These are phyloP conservation scores for Tachysurus fulvidraco DNA, from an alignment of 2,113 vertebrate species.

Conservation along the genomic window DNA sequence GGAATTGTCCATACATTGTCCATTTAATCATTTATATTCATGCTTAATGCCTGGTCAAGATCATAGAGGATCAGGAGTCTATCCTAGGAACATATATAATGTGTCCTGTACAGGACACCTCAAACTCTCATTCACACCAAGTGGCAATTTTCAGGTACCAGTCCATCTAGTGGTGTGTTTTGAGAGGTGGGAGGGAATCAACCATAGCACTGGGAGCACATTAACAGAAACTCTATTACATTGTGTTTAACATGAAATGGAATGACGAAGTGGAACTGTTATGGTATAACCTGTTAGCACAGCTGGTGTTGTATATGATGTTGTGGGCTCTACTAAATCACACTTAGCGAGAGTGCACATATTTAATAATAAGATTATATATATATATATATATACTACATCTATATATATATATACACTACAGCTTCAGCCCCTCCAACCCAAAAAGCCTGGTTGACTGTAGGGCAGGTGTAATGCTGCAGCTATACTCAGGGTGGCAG, in stretches of 20 bases:
- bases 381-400: no score
- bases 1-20: neutral
- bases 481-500: slow-evolving; percentile 31
- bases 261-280: neutral
- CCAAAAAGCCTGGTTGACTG: neutral
- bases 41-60: neutral
- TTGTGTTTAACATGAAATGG: neutral
- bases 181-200: neutral
- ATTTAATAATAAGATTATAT: neutral
- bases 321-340: no score
- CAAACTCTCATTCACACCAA: neutral
- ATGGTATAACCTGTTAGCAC: neutral
- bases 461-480: slow-evolving; percentile 13
- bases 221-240: neutral
- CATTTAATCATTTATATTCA: neutral
- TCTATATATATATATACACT: no score
- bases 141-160: neutral
- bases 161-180: neutral
- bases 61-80: neutral
- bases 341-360: no score
- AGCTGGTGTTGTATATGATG: neutral
- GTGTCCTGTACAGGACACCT: neutral
- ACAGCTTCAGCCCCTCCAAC: neutral
- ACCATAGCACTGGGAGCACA: neutral
- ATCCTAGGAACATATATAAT: neutral